Conservation (phyloP, 2,888 invertebrate species). For the Acholoe squamosa region DNA sequence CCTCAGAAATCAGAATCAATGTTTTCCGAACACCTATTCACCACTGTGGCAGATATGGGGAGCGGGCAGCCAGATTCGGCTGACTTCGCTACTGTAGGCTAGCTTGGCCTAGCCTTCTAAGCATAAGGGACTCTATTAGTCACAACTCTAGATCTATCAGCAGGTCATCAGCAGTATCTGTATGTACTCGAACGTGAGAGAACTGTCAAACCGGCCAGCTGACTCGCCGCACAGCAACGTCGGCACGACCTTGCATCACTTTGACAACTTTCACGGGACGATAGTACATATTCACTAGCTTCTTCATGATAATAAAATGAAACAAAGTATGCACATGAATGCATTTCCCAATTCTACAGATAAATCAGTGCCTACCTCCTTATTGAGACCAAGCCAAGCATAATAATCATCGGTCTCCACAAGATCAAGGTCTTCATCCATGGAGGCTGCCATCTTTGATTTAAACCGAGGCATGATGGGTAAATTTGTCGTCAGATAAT, state of each 20-base stretch:
- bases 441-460: slow-evolving; percentile 68
- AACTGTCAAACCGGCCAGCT: background rate
- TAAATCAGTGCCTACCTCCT: slow-evolving; percentile 63
- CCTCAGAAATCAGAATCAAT: too few relatives aligned
- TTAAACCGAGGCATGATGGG: background rate
- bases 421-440: slow-evolving; percentile 68
- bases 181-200: too few relatives aligned
- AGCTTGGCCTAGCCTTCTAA: too few relatives aligned
- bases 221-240: background rate
- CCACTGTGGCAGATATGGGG: too few relatives aligned
- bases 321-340: background rate
- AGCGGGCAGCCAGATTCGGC: too few relatives aligned
- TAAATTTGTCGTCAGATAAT: background rate
- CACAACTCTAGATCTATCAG: too few relatives aligned
- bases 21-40: too few relatives aligned
- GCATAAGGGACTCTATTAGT: too few relatives aligned
- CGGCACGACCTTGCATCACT: slow-evolving; percentile 49
- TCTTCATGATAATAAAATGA: background rate
- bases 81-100: too few relatives aligned
- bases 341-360: slow-evolving; percentile 89
- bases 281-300: background rate
- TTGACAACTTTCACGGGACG: background rate
- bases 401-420: slow-evolving; percentile 71
- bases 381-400: slow-evolving; percentile 70
- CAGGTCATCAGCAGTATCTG: too few relatives aligned